A percentile compares a stretch with the other conserved stretches of the same genome.
These are phyloP conservation scores for Pipistrellus nathusii DNA, from an alignment of 2,797 vertebrate species.

Conservation along the genomic window DNA sequence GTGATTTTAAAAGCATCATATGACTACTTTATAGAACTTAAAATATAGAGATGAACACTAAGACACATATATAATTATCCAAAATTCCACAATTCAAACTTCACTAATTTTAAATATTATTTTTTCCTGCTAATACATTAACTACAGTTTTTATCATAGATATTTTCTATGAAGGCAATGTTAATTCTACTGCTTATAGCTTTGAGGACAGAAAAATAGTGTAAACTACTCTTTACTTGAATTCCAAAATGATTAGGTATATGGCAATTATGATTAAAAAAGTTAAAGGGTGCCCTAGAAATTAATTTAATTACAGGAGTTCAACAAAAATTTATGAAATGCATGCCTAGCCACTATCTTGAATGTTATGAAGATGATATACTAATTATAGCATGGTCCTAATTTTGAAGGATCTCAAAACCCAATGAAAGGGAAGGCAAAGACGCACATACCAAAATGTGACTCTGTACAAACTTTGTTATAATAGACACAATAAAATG, in stretches of 20 bases:
- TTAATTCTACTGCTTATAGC: neutral
- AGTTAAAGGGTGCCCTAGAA: neutral
- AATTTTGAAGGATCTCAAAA: neutral
- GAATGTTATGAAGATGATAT: neutral
- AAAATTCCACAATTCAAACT: neutral
- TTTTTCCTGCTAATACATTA: neutral
- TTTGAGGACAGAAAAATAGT: neutral
- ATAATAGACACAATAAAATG: neutral
- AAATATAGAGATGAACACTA: neutral
- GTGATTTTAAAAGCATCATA: neutral
- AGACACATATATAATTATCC: neutral
- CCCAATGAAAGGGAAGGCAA: neutral
- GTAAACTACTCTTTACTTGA: neutral
- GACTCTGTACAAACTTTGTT: neutral
- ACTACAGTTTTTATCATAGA: neutral
- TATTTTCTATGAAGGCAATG: neutral
- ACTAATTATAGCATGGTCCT: neutral
- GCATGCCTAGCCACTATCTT: neutral
- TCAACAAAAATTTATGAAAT: slow-evolving; percentile 12
- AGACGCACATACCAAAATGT: neutral
- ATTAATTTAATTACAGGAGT: neutral
- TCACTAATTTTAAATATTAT: neutral
- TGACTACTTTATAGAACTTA: neutral
- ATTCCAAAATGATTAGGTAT: neutral
- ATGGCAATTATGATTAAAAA: neutral